Evolutionary conservation across 1,140 invertebrate genomes (phyloP).

Genomic region (Leptopilina boulardi): DNA sequence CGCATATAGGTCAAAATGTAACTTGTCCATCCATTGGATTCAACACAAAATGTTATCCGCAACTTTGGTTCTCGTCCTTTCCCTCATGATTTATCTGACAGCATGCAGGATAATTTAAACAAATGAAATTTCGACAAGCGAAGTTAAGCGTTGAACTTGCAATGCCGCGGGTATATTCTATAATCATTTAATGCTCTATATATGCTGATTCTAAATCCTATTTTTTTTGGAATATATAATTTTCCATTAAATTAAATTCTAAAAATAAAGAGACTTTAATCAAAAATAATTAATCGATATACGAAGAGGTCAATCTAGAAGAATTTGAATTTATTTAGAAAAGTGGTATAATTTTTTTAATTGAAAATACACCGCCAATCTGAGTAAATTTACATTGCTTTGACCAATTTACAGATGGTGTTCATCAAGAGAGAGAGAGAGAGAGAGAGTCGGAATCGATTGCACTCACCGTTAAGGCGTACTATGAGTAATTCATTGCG

Average conservation of each 20-base stretch:
- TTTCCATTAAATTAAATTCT: no score
- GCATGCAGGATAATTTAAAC: not conserved
- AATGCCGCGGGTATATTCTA: no score
- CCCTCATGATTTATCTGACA: not conserved
- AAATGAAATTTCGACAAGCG: not conserved
- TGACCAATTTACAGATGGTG: not conserved
- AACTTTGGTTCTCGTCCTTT: not conserved
- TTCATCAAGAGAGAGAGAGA: constrained; percentile 10
- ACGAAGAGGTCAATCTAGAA: not conserved
- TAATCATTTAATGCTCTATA: no score
- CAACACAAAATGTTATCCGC: not conserved
- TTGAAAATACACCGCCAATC: constrained; percentile 1
- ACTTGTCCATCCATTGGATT: not conserved
- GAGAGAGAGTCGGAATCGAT: not conserved
- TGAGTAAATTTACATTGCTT: constrained; percentile 10
- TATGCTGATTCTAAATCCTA: no score
- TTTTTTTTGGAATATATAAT: no score
- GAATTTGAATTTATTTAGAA: not conserved
- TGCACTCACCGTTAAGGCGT: not conserved
- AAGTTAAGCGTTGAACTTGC: not conserved
- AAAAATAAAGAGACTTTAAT: not conserved
- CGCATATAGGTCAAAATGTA: not conserved
- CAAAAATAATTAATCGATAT: not conserved
- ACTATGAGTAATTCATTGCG: not conserved
- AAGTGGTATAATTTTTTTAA: not conserved